These are phyloP conservation scores for Teleiodes luculella DNA, from an alignment of 2,888 invertebrate genomes.

Conservation along the genomic window DNA sequence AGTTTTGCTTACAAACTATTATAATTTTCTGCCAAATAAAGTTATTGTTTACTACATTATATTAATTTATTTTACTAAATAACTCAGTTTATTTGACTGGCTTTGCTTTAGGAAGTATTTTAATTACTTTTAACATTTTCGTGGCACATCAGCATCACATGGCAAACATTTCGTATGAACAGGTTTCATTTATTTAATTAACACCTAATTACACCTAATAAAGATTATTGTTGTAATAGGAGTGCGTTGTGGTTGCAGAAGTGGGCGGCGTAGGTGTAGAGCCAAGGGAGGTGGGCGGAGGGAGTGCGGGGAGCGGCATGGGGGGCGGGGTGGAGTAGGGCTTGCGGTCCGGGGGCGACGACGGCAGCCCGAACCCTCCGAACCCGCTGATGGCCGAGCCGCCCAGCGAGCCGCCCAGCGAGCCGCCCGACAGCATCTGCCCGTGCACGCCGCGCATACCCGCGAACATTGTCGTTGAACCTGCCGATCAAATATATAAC, in stretches of 20 bases:
- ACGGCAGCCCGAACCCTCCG: conserved; percentile 57
- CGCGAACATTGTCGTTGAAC: conserved; percentile 60
- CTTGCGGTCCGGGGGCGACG: conserved; percentile 79
- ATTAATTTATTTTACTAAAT: too few relatives aligned
- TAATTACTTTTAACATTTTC: too few relatives aligned
- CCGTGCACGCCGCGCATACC: conserved; percentile 67
- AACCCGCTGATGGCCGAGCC: conserved; percentile 38
- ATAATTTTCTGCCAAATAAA: too few relatives aligned
- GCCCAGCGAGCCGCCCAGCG: conserved; percentile 38
- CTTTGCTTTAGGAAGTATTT: too few relatives aligned
- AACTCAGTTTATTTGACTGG: too few relatives aligned
- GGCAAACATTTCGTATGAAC: not conserved
- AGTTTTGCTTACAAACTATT: too few relatives aligned
- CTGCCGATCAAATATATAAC: conserved; percentile 21
- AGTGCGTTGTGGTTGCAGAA: conserved; percentile 56
- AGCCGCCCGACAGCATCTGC: conserved; percentile 59
- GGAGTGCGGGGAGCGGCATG: conserved; percentile 74
- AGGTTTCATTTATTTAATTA: too few relatives aligned
- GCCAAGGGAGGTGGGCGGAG: conserved; percentile 52
- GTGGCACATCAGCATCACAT: too few relatives aligned
- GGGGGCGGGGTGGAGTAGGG: conserved; percentile 76
- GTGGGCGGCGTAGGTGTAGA: conserved; percentile 66
- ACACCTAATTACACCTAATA: too few relatives aligned
- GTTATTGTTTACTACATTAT: too few relatives aligned
- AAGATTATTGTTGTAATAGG: conserved; percentile 41